Conservation (phyloP, 2,113 vertebrate genomes). For the Macquaria ambigua region DNA sequence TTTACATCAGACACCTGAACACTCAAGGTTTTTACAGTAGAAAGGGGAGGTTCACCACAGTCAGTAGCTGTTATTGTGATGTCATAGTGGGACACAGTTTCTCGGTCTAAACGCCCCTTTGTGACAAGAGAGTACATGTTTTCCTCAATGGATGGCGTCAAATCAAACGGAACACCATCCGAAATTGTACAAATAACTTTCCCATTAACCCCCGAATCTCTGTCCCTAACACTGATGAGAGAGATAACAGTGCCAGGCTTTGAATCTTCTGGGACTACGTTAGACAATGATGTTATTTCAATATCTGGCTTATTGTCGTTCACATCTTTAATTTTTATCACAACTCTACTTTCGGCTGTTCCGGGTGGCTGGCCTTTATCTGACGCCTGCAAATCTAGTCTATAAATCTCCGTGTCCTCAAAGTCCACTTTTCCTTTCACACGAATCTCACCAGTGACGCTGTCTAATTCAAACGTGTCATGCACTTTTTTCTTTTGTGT, state of each 20-base stretch:
- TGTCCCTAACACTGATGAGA: constrained; percentile 76
- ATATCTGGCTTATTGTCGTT: constrained; percentile 82
- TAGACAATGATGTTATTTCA: constrained; percentile 78
- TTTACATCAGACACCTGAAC: constrained; percentile 78
- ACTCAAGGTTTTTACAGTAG: constrained; percentile 51
- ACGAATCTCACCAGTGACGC: constrained; percentile 72
- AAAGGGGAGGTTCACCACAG: constrained; percentile 71
- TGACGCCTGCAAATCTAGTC: constrained; percentile 75
- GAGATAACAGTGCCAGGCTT: constrained; percentile 77
- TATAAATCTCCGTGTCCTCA: constrained; percentile 68
- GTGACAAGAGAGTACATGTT: constrained; percentile 81
- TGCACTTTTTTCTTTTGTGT: constrained; percentile 61
- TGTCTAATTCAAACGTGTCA: constrained; percentile 70
- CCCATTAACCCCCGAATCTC: constrained; percentile 75
- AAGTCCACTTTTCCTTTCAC: constrained; percentile 76
- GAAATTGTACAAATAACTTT: constrained; percentile 75
- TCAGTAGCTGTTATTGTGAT: constrained; percentile 79
- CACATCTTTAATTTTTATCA: constrained; percentile 77
- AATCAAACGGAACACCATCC: constrained; percentile 73
- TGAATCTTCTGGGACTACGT: constrained; percentile 67
- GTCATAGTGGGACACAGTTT: constrained; percentile 64
- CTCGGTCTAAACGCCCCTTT: constrained; percentile 74
- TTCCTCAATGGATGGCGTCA: constrained; percentile 77
- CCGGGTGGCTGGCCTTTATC: constrained; percentile 75
- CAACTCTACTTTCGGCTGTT: constrained; percentile 59